Percentiles rank a stretch among this genome's conserved stretches.
phyloP scores from a whole-genome alignment of 2,113 vertebrate genomes.

The Thinocorus orbignyianus region DNA sequence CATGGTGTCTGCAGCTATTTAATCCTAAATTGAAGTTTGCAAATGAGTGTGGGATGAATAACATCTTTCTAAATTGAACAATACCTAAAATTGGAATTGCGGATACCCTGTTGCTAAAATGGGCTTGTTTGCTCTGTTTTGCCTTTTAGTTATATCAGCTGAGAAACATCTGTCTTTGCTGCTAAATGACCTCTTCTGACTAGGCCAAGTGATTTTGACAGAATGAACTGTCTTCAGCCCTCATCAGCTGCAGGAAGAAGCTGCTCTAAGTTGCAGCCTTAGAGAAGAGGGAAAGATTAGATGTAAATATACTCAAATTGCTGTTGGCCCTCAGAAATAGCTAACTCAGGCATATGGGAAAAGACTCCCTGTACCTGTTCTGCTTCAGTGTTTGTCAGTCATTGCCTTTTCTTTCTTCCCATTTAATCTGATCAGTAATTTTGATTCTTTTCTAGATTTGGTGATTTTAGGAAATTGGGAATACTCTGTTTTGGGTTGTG shows the following conservation, averaged over 20 bases:
- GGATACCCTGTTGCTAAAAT: background rate
- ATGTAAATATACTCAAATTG: background rate
- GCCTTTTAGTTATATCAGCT: slow-evolving; percentile 11
- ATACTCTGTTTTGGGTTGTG: background rate
- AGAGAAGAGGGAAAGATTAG: background rate
- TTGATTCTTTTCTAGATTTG: background rate
- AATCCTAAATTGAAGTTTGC: background rate
- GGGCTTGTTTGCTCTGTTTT: slow-evolving; percentile 4
- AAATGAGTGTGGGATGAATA: background rate
- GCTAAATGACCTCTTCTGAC: slow-evolving; percentile 16
- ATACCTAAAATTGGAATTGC: background rate
- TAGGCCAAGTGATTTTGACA: slow-evolving; percentile 27
- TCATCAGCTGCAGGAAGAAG: slow-evolving; percentile 6
- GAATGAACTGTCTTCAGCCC: background rate
- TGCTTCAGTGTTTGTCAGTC: background rate
- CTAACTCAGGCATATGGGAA: background rate
- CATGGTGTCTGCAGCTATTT: background rate
- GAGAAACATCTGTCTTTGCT: slow-evolving; percentile 43
- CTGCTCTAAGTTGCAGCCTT: background rate
- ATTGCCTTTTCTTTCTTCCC: background rate
- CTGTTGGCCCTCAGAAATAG: background rate
- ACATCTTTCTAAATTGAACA: background rate
- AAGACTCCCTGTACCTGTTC: background rate
- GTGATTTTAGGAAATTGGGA: background rate
- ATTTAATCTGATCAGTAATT: background rate